Evolutionary conservation across 2,113 vertebrate genomes (phyloP).

Genomic region (Phalacrocorax aristotelis): DNA sequence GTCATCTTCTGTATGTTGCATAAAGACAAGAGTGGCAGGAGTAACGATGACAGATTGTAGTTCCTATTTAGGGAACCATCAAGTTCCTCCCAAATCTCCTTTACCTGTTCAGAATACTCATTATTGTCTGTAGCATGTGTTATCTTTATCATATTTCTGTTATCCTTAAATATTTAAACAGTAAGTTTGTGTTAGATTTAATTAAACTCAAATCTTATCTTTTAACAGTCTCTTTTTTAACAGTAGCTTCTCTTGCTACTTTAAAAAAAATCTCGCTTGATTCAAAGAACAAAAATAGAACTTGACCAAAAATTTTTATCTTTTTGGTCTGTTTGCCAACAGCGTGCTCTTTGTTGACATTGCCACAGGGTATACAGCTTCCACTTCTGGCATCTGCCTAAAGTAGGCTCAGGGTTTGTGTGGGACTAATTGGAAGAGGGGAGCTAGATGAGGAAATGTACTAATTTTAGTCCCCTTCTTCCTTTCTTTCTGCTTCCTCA

Average conservation of each 20-base stretch:
- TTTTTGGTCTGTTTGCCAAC: background rate
- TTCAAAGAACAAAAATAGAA: background rate
- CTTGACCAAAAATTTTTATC: background rate
- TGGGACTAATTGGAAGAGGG: background rate
- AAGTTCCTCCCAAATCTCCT: background rate
- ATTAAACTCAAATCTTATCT: background rate
- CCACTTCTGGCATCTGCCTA: conserved; percentile 9
- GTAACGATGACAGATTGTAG: background rate
- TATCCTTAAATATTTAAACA: background rate
- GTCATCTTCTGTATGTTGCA: background rate
- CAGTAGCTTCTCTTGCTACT: background rate
- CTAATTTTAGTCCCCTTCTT: background rate
- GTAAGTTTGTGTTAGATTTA: background rate
- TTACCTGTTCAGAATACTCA: background rate
- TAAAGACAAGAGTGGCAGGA: background rate
- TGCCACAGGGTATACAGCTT: conserved; percentile 13
- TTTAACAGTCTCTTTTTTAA: background rate
- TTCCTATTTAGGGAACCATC: background rate
- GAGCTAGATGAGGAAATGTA: background rate
- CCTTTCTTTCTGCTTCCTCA: background rate
- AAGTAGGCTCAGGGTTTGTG: background rate
- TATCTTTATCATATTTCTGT: background rate
- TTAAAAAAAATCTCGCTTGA: background rate
- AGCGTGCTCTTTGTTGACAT: background rate
- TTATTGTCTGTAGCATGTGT: background rate